Evolutionary conservation across 64 coral and sea anemone species (phyloP), one percentile per base, ranked within the genome.

Genomic region (Pachyseris speciosa): DNA sequence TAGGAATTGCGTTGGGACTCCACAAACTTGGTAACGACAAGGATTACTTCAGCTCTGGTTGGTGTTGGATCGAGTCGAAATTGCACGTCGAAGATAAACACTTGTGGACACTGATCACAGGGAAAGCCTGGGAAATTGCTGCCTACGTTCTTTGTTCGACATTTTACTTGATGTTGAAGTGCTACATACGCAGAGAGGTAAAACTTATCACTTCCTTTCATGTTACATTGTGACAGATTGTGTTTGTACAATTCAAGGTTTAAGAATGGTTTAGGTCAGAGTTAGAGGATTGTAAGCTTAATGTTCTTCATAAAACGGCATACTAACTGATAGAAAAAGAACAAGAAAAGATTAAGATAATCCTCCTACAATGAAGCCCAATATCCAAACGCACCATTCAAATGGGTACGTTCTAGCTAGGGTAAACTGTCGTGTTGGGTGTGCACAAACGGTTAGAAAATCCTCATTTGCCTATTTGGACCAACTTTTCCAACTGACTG

Each of bases 61-160:
- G 96, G 96, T 98, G 96, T 30, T 98, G 96, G 96, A 94, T 98
- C 2, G n/a, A 64, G 2, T 63, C 37, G 9, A 34, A 43, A 1
- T 20, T 94, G 28, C 12, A 9, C 1, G 78, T 17, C 9, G 57
- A 64, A 19, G 33, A 88, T 7, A 57, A 84, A 9, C 24, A 80
- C 1, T 4, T 92, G 3, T 98, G 96, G 96, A 98, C 94, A 93
- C 37, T 88, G 28, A 36, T 98, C 27, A 83, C 88, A n/a, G 96
- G 96, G 37, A 98, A 98, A 78, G 89, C 69, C n/a, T 98, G 96
- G 96, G 96, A 98, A 57, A 89, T 94, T 1, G 72, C 85, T 36
- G 83, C 92, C 43, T 94, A 89, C 85, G 13, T 86, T 1, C 47
- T 98, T 5, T 92, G 87, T 71, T 83, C 84, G 9, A 30, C 77